Conservation (phyloP, 2,888 invertebrate species). For the Drosophila nigritarsus region DNA sequence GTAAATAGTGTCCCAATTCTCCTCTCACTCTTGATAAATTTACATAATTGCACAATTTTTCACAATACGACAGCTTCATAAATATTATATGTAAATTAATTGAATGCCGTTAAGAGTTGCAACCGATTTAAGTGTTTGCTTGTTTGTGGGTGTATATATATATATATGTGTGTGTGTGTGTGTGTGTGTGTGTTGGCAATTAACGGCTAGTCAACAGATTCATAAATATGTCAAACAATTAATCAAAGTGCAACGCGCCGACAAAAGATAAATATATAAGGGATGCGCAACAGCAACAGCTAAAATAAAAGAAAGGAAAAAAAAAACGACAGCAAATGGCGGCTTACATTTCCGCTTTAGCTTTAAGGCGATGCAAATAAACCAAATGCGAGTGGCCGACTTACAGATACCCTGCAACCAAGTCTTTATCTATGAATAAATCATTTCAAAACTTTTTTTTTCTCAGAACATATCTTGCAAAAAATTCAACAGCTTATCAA, state of each 20-base stretch:
- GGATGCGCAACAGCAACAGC: conserved; percentile 6
- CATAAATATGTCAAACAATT: conserved; percentile 61
- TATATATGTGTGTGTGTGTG: conserved; percentile 8
- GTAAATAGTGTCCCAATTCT: conserved; percentile 10
- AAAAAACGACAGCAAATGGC: conserved; percentile 52
- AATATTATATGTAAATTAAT: conserved; percentile 77
- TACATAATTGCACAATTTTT: conserved; percentile 67
- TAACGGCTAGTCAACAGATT: conserved; percentile 50
- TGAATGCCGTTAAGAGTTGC: conserved; percentile 52
- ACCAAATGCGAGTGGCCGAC: background rate
- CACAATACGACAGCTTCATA: conserved; percentile 66
- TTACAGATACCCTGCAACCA: background rate
- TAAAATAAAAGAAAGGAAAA: background rate
- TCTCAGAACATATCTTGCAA: background rate
- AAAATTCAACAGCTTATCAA: too few species aligned
- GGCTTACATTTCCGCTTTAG: conserved; percentile 61
- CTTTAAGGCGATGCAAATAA: conserved; percentile 2
- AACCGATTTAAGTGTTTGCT: conserved; percentile 13
- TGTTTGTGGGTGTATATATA: background rate
- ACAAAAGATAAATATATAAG: conserved; percentile 5
- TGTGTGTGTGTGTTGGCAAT: conserved; percentile 40
- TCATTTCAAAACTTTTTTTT: background rate
- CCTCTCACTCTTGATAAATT: conserved; percentile 46
- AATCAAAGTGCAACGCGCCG: conserved; percentile 40
- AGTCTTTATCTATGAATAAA: background rate